Conservation (phyloP, 30 jellyfish, hydroid and myxozoan genomes). For the Chrysaora quinquecirrha region DNA sequence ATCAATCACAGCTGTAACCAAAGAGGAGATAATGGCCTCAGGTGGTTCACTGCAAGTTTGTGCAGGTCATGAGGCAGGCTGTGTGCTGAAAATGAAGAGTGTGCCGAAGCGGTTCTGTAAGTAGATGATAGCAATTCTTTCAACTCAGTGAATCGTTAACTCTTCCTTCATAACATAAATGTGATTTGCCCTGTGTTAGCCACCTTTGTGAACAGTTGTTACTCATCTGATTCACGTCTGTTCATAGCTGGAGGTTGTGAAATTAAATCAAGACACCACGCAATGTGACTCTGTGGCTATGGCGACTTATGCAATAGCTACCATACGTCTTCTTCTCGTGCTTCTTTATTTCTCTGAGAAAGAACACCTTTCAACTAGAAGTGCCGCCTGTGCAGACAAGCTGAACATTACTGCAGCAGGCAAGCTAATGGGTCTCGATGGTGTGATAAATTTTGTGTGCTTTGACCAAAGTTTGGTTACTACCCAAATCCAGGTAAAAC, state of each 20-base stretch:
- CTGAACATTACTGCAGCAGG: constrained; percentile 52
- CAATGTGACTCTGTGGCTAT: constrained; percentile 66
- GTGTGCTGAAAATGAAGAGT: constrained; percentile 22
- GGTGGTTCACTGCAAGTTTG: constrained; percentile 21
- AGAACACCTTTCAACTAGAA: constrained; percentile 19
- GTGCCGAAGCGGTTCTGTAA: constrained; percentile 26
- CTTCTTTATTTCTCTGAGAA: not conserved
- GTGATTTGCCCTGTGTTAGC: constrained; percentile 45
- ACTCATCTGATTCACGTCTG: constrained; percentile 6
- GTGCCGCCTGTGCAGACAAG: constrained; percentile 58
- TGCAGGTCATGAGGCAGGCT: constrained; percentile 33
- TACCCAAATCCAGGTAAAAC: constrained; percentile 34
- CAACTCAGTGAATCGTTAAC: constrained; percentile 36
- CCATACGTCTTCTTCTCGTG: constrained; percentile 10
- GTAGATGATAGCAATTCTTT: constrained; percentile 53
- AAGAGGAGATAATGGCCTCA: constrained; percentile 21
- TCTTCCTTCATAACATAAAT: constrained; percentile 43
- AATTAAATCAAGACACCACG: constrained; percentile 30
- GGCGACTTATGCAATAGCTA: constrained; percentile 52
- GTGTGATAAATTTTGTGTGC: constrained; percentile 10
- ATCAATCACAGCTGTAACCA: constrained; percentile 25
- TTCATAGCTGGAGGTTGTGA: constrained; percentile 35
- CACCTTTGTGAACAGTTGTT: constrained; percentile 24
- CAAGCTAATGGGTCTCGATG: constrained; percentile 11
- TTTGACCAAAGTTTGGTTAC: constrained; percentile 54